Evolutionary conservation across 2,888 invertebrate genomes (phyloP).

Genomic region (Corythucha ciliata): DNA sequence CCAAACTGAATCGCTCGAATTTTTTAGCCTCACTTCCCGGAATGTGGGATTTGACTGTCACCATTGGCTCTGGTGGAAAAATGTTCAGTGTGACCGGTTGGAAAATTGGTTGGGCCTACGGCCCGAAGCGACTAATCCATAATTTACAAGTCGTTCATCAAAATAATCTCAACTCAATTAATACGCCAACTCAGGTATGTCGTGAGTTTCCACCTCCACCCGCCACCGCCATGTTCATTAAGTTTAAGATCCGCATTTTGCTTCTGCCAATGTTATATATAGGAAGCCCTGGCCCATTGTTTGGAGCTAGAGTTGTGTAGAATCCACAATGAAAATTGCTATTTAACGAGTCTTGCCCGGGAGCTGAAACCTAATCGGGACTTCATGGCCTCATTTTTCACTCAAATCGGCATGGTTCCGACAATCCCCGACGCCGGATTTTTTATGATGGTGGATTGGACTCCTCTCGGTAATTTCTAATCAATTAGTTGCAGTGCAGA

Average conservation of each 20-base stretch:
- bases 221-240: too few relatives aligned
- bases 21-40: conserved; percentile 74
- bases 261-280: too few relatives aligned
- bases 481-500: not conserved
- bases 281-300: conserved; percentile 85
- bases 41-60: conserved; percentile 97
- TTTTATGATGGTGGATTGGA: conserved; percentile 81
- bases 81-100: conserved; percentile 96
- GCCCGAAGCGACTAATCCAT: conserved; percentile 65
- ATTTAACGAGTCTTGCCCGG: conserved; percentile 63
- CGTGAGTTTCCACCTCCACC: not conserved
- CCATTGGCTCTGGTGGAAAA: conserved; percentile 95
- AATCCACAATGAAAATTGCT: conserved; percentile 65
- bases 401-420: conserved; percentile 76
- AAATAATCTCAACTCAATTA: conserved; percentile 85
- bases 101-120: conserved; percentile 96
- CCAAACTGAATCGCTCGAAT: too few relatives aligned
- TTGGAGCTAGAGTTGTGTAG: conserved; percentile 75
- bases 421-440: conserved; percentile 94
- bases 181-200: conserved; percentile 70
- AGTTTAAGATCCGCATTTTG: too few relatives aligned
- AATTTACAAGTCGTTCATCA: conserved; percentile 87
- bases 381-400: conserved; percentile 61
- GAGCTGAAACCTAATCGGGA: conserved; percentile 73
- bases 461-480: conserved; percentile 30